These are phyloP conservation scores for Pollicipes pollicipes DNA, from an alignment of 1,140 invertebrate species.

Conservation along the genomic window DNA sequence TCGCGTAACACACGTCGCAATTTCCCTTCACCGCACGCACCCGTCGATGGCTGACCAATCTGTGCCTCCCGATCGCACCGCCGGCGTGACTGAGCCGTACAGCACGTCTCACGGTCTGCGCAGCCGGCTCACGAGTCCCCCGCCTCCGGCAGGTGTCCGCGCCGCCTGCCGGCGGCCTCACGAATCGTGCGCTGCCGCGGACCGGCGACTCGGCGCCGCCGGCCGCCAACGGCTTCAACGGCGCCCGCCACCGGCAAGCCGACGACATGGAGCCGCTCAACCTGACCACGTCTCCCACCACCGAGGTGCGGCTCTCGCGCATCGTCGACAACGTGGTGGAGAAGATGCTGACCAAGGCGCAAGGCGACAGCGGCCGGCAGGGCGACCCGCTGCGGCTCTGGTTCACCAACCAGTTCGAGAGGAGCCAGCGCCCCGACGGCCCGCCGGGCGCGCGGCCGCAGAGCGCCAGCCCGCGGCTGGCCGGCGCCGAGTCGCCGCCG, in stretches of 20 bases:
- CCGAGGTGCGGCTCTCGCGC: background rate
- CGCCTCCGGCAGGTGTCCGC: background rate
- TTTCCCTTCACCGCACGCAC: too few relatives aligned
- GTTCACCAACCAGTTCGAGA: background rate
- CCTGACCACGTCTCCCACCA: background rate
- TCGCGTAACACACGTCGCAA: too few relatives aligned
- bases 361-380: background rate
- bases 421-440: background rate
- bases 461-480: background rate
- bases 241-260: background rate
- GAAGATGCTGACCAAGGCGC: background rate
- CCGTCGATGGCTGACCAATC: too few relatives aligned
- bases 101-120: background rate
- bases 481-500: too few relatives aligned
- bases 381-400: conserved; percentile 5
- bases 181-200: background rate
- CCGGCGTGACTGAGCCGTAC: too few relatives aligned
- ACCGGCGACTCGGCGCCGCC: background rate
- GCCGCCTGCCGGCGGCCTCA: background rate
- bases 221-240: background rate
- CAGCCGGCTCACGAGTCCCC: background rate
- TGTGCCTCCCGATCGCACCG: too few relatives aligned
- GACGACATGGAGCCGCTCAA: background rate
- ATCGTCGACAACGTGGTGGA: background rate
- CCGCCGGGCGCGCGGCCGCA: background rate